A percentile compares a stretch with the other conserved stretches of the same genome.
Conservation (phyloP, 1,140 invertebrate species). For the Ips typographus region DNA sequence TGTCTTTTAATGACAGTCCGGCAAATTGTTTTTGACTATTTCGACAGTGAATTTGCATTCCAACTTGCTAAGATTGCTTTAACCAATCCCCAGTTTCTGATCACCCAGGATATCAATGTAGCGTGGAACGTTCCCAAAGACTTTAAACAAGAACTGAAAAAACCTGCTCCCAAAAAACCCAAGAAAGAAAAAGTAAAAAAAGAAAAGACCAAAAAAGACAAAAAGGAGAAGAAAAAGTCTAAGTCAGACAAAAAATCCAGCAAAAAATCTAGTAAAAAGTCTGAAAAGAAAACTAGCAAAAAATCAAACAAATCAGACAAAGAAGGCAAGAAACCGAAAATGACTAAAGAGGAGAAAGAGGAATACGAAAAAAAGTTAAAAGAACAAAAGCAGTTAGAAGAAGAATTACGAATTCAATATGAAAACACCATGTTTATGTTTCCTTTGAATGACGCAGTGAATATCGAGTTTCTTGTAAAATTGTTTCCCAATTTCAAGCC, state of each 20-base stretch:
- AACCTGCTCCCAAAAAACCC: conserved; percentile 28
- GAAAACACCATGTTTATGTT: conserved; percentile 43
- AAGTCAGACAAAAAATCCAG: conserved; percentile 19
- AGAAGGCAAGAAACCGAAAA: conserved; percentile 32
- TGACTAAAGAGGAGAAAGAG: conserved; percentile 37
- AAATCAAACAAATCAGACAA: conserved; percentile 29
- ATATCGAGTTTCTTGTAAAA: conserved; percentile 38
- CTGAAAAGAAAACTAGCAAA: conserved; percentile 22
- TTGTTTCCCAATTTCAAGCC: conserved; percentile 43
- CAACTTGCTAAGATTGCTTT: conserved; percentile 27
- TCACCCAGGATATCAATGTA: conserved; percentile 39
- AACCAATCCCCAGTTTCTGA: conserved; percentile 33
- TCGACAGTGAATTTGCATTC: conserved; percentile 38
- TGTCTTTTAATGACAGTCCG: conserved; percentile 20
- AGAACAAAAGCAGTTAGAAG: conserved; percentile 1
- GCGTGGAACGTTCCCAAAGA: conserved; percentile 43
- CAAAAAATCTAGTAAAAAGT: conserved; percentile 29
- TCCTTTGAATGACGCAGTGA: conserved; percentile 41
- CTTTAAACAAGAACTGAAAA: conserved; percentile 35
- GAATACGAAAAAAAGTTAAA: conserved; percentile 34
- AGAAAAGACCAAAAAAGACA: not conserved
- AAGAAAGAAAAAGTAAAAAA: conserved; percentile 37
- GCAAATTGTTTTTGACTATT: conserved; percentile 32
- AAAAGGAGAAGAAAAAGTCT: not conserved
- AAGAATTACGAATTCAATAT: not conserved